Percentiles rank a stretch among this genome's conserved stretches.
Evolutionary conservation across 2,113 vertebrate species (phyloP).

Genomic region (Pitta sordida): DNA sequence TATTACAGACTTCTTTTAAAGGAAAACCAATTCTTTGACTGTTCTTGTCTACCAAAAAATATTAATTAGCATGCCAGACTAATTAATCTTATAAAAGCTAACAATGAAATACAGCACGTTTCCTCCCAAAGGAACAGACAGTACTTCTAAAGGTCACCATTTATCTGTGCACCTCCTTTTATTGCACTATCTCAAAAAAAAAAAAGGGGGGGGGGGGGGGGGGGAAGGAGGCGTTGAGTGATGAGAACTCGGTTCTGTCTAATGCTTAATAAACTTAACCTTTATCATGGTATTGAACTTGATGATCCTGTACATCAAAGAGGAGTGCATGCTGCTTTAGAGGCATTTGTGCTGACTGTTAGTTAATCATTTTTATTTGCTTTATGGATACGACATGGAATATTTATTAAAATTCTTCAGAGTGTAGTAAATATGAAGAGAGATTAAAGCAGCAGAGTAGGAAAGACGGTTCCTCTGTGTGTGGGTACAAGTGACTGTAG

Average conservation of each 20-base stretch:
- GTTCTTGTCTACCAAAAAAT: background rate
- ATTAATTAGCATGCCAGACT: background rate
- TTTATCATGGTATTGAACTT: slow-evolving; percentile 42
- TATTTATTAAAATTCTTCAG: slow-evolving; percentile 50
- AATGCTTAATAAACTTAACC: slow-evolving; percentile 64
- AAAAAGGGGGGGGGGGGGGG: accelerated
- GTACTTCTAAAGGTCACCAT: slow-evolving; percentile 31
- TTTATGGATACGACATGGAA: background rate
- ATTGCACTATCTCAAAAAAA: background rate
- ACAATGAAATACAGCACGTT: background rate
- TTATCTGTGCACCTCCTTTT: slow-evolving; percentile 14
- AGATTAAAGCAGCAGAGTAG: background rate
- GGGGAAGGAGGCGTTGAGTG: background rate
- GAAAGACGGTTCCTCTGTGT: background rate
- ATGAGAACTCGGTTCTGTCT: slow-evolving; percentile 24
- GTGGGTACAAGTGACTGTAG: background rate
- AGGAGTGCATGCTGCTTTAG: slow-evolving; percentile 6
- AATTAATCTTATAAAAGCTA: slow-evolving; percentile 26
- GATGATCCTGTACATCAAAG: slow-evolving; percentile 56
- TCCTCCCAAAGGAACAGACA: background rate
- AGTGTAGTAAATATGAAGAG: slow-evolving; percentile 16
- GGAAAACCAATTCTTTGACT: background rate
- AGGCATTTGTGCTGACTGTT: slow-evolving; percentile 47
- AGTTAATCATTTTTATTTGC: slow-evolving; percentile 54
- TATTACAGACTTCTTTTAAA: background rate